Percentiles rank a stretch among this genome's conserved stretches.
phyloP scores from a whole-genome alignment of 2,888 invertebrate species.

The Beris chalybata region DNA sequence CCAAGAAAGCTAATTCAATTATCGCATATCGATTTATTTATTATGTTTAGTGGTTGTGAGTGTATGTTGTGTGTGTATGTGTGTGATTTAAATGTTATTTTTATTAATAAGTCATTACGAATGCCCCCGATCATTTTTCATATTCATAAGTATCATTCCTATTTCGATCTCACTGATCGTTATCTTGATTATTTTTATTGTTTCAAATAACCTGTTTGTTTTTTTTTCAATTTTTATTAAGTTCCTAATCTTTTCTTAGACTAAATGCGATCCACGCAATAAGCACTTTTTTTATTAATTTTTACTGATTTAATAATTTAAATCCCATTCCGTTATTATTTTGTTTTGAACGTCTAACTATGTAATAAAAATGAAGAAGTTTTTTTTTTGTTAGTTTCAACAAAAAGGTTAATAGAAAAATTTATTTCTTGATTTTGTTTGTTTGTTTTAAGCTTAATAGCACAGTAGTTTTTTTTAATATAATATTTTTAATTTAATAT shows the following conservation, averaged over 20 bases:
- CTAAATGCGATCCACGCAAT: slow-evolving; percentile 29
- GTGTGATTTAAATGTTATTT: background rate
- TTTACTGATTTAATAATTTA: background rate
- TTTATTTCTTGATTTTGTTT: too few relatives aligned
- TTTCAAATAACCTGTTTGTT: slow-evolving; percentile 6
- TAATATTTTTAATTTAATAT: too few relatives aligned
- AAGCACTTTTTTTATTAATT: slow-evolving; percentile 27
- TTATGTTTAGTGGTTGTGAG: background rate
- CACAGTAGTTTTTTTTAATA: too few relatives aligned
- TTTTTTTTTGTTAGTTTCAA: too few relatives aligned
- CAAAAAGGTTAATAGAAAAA: too few relatives aligned
- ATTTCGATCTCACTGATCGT: slow-evolving; percentile 10
- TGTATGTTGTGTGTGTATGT: background rate
- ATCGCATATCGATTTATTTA: slow-evolving; percentile 36
- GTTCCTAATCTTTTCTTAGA: slow-evolving; percentile 27
- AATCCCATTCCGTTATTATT: too few relatives aligned
- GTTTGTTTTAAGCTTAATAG: too few relatives aligned
- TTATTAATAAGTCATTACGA: slow-evolving; percentile 31
- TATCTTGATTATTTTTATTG: background rate
- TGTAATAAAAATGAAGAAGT: too few relatives aligned
- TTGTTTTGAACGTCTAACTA: too few relatives aligned
- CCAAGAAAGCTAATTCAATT: slow-evolving; percentile 39
- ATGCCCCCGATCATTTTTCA: slow-evolving; percentile 27
- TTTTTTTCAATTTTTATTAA: slow-evolving; percentile 9
- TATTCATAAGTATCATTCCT: background rate